These are phyloP conservation scores for Lophotriccus pileatus DNA, from an alignment of 2,797 vertebrate genomes.

Conservation along the genomic window DNA sequence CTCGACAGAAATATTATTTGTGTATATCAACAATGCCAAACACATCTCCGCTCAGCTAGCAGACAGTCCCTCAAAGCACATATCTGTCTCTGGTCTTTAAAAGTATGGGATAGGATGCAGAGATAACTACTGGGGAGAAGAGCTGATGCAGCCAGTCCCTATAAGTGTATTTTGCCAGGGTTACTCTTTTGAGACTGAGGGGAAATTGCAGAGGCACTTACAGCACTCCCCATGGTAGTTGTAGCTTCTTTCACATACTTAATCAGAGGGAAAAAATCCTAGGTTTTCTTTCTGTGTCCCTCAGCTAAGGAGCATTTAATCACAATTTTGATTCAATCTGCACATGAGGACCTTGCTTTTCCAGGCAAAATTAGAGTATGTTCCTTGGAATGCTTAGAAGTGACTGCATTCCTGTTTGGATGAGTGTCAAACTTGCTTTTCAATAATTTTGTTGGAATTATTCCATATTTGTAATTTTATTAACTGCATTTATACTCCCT, in stretches of 20 bases:
- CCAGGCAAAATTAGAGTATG: neutral
- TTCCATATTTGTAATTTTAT: neutral
- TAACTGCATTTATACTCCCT: neutral
- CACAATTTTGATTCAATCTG: neutral
- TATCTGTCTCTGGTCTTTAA: neutral
- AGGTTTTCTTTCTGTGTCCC: neutral
- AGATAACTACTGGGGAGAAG: neutral
- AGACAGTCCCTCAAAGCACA: neutral
- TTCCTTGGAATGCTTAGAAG: neutral
- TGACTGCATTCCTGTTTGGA: neutral
- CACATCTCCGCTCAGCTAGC: neutral
- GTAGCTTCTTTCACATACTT: neutral
- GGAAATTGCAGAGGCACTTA: neutral
- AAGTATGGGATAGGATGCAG: neutral
- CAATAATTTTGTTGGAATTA: neutral
- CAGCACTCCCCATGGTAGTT: neutral
- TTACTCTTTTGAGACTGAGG: rapidly evolving
- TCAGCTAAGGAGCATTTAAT: neutral
- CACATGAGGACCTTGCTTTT: neutral
- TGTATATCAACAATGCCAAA: neutral
- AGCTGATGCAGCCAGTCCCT: neutral
- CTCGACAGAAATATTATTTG: neutral
- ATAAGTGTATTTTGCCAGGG: neutral
- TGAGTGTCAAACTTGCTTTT: neutral
- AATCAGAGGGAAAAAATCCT: neutral